A percentile compares a stretch with the other conserved stretches of the same genome.
Evolutionary conservation across 2,888 invertebrate genomes (phyloP).

Genomic region (Cephalotes varians): DNA sequence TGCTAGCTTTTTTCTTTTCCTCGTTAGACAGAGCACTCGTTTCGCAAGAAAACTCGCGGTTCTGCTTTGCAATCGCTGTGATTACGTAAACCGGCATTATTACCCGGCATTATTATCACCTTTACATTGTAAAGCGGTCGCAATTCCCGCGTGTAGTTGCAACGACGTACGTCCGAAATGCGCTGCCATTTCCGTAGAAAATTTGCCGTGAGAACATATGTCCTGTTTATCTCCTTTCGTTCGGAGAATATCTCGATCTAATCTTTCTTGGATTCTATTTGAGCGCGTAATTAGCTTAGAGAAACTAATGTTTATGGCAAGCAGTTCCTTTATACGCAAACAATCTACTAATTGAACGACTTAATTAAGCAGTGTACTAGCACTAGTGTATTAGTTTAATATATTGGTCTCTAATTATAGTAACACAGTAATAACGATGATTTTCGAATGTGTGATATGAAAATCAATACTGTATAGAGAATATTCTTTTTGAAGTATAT

Average conservation of each 20-base stretch:
- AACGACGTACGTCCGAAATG: constrained; percentile 6
- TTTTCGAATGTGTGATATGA: neutral
- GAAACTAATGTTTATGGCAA: neutral
- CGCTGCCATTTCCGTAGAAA: neutral
- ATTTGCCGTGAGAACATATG: constrained; percentile 26
- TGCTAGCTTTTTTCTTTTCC: constrained; percentile 7
- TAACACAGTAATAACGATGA: neutral
- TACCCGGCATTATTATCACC: constrained; percentile 30
- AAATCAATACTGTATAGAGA: neutral
- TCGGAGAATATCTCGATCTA: neutral
- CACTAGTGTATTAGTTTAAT: neutral
- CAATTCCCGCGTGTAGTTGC: constrained; percentile 29
- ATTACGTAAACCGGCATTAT: constrained; percentile 45
- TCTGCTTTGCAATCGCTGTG: constrained; percentile 16
- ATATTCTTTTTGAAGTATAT: neutral
- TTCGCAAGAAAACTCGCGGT: constrained; percentile 41
- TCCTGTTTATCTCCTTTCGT: neutral
- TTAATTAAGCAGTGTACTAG: constrained; percentile 40
- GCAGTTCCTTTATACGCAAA: constrained; percentile 1
- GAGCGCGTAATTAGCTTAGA: constrained; percentile 27
- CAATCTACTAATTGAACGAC: constrained; percentile 45
- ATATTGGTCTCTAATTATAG: constrained; percentile 42
- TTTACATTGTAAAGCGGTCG: constrained; percentile 42
- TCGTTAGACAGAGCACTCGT: constrained; percentile 28
- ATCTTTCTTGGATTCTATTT: constrained; percentile 25